phyloP scores from a whole-genome alignment of 2,888 invertebrate genomes.

The Sepioteuthis lessoniana region DNA sequence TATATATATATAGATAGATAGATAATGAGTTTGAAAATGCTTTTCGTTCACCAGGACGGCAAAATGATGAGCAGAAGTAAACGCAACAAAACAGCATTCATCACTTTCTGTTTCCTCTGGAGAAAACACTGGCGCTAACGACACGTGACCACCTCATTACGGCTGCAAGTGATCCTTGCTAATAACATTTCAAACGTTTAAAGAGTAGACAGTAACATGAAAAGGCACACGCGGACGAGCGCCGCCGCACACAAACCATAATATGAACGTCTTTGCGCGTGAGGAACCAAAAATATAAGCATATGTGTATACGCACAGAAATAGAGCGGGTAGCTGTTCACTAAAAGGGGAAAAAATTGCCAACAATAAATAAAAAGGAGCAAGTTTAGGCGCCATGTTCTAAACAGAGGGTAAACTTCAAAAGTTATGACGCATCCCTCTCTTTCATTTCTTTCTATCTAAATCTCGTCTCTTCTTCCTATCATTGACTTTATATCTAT shows the following conservation, averaged over 20 bases:
- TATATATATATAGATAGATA: not conserved
- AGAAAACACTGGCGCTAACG: constrained; percentile 23
- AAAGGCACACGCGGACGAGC: not conserved
- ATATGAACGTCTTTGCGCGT: not conserved
- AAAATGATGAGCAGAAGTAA: not conserved
- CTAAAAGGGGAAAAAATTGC: not conserved
- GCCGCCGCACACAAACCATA: not conserved
- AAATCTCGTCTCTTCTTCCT: no score
- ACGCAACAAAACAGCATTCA: not conserved
- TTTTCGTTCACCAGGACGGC: not conserved
- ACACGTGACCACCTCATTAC: constrained; percentile 33
- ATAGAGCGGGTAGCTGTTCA: not conserved
- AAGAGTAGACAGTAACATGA: not conserved
- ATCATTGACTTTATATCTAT: not conserved
- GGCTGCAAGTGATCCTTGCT: constrained; percentile 1
- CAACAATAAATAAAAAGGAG: no score
- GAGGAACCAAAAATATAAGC: not conserved
- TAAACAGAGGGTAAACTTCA: no score
- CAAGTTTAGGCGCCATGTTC: no score
- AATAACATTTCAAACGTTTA: constrained; percentile 33
- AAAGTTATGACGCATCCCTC: no score
- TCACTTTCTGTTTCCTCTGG: constrained; percentile 9
- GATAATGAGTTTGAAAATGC: not conserved
- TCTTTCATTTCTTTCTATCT: no score
- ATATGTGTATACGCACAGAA: not conserved